A percentile compares a stretch with the other conserved stretches of the same genome.
phyloP scores from a whole-genome alignment of 2,113 vertebrate genomes.

The Stictonetta naevosa region DNA sequence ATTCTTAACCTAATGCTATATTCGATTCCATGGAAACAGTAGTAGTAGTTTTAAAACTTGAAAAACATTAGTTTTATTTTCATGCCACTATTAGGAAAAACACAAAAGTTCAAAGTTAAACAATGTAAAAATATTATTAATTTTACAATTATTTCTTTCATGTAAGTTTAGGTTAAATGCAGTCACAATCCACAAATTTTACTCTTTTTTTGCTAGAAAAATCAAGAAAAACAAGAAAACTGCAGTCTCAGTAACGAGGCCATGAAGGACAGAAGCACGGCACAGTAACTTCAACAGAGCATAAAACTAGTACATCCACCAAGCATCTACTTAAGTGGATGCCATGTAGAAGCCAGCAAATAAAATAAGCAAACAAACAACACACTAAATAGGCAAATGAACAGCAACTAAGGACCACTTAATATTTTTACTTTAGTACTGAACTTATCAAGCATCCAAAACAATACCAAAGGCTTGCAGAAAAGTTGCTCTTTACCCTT shows the following conservation, averaged over 20 bases:
- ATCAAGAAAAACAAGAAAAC: not conserved
- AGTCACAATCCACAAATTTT: not conserved
- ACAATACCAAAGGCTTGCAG: conserved; percentile 43
- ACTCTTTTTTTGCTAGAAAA: not conserved
- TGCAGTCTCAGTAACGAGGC: not conserved
- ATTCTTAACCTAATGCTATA: not conserved
- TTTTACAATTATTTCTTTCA: conserved; percentile 10
- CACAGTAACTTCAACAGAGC: conserved; percentile 28
- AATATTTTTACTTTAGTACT: not conserved
- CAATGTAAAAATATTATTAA: not conserved
- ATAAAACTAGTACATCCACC: not conserved
- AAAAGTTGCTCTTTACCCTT: conserved; percentile 33
- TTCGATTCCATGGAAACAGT: not conserved
- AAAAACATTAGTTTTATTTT: not conserved
- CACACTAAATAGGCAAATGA: conserved; percentile 38
- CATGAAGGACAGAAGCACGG: conserved; percentile 8
- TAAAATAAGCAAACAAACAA: conserved; percentile 9
- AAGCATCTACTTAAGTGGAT: not conserved
- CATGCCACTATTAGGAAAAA: not conserved
- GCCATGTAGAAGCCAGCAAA: conserved; percentile 39
- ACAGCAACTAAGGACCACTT: not conserved
- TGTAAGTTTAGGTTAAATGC: not conserved
- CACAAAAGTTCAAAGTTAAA: not conserved
- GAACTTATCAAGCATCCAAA: conserved; percentile 40
- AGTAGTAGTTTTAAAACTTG: not conserved